phyloP scores from a whole-genome alignment of 2,113 vertebrate genomes.

The rabbit (Oryctolagus cuniculus) region DNA sequence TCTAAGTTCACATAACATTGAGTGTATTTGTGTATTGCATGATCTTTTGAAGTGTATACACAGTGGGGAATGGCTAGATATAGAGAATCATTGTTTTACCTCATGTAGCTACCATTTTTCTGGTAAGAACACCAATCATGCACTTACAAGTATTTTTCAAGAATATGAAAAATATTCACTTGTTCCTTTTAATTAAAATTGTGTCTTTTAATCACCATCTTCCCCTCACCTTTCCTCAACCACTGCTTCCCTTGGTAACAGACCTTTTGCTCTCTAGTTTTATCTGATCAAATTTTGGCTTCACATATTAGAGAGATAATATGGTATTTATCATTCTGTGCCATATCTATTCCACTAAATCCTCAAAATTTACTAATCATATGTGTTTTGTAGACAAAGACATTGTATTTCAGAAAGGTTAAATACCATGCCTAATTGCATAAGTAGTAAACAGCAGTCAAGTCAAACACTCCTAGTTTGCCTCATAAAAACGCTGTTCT shows the following conservation, averaged over 20 bases:
- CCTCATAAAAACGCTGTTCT: neutral
- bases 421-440: neutral
- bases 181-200: neutral
- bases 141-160: neutral
- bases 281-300: neutral
- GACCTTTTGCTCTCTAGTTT: neutral
- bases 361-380: neutral
- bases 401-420: neutral
- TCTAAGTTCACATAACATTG: neutral
- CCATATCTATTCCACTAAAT: neutral
- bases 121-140: neutral
- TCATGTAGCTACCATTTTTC: neutral
- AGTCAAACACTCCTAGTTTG: neutral
- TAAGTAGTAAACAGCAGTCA: neutral
- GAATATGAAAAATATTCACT: neutral
- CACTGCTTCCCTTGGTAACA: neutral
- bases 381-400: neutral
- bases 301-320: neutral
- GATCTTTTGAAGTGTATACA: neutral
- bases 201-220: neutral
- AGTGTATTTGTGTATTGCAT: neutral
- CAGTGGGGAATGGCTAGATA: neutral
- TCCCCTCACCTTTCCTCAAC: neutral
- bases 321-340: neutral
- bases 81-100: neutral